A percentile compares a stretch with the other conserved stretches of the same genome.
These are phyloP conservation scores for Lepus oiostolus DNA, from an alignment of 2,797 vertebrate genomes.

Conservation along the genomic window DNA sequence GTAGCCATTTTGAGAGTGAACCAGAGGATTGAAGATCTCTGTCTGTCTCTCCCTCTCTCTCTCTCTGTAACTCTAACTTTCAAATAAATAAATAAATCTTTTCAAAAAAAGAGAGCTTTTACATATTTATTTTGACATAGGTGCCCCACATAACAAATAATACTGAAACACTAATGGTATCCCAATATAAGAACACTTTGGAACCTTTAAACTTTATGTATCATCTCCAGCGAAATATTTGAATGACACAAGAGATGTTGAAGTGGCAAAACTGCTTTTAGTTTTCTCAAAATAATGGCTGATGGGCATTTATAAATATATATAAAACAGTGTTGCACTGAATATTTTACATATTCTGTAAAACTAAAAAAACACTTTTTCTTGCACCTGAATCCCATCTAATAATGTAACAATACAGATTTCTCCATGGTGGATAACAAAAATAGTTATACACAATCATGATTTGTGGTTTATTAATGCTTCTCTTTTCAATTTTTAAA, in stretches of 20 bases:
- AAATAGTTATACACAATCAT: constrained; percentile 12
- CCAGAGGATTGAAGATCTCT: too few species aligned
- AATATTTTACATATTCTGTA: not conserved
- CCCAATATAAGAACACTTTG: not conserved
- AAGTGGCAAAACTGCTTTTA: constrained; percentile 40
- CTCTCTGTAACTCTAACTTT: too few species aligned
- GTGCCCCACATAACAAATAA: not conserved
- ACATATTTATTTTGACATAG: constrained; percentile 36
- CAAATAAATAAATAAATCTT: too few species aligned
- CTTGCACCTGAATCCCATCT: constrained; percentile 28
- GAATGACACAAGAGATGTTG: constrained; percentile 13
- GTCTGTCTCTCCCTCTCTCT: too few species aligned
- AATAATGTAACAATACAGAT: constrained; percentile 22
- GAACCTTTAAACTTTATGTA: not conserved
- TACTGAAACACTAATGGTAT: constrained; percentile 7
- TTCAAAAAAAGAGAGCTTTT: not conserved
- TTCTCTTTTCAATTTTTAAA: constrained; percentile 60
- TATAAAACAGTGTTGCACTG: not conserved
- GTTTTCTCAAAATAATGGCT: constrained; percentile 33
- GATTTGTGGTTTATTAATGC: constrained; percentile 49
- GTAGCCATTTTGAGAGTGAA: too few species aligned
- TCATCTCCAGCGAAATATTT: constrained; percentile 39
- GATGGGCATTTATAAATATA: constrained; percentile 36
- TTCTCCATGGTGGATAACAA: not conserved
- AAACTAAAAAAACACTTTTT: not conserved